phyloP scores from a whole-genome alignment of 1,140 invertebrate species.

The Sesamia nonagrioides region DNA sequence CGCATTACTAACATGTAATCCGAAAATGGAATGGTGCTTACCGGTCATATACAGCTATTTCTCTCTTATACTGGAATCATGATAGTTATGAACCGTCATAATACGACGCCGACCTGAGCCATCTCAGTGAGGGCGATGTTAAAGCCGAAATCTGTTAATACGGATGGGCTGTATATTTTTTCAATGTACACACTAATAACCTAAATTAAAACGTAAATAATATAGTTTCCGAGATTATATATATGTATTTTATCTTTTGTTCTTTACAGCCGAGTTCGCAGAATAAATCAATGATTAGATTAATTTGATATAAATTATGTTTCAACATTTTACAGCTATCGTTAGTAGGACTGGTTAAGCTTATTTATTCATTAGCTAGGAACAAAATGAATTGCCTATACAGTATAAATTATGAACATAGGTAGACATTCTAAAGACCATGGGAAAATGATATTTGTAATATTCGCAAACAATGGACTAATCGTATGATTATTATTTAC shows the following conservation, averaged over 20 bases:
- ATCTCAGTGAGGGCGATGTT: too few species aligned
- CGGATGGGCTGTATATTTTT: background rate
- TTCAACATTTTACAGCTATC: background rate
- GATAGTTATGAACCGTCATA: too few species aligned
- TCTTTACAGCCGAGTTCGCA: background rate
- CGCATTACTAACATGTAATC: too few species aligned
- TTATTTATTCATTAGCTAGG: background rate
- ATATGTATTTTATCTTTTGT: background rate
- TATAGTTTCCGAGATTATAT: background rate
- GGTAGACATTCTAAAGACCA: background rate
- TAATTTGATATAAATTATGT: background rate
- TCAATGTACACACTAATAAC: background rate
- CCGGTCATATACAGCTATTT: too few species aligned
- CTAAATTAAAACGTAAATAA: too few species aligned
- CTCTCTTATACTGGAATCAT: too few species aligned
- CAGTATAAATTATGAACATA: background rate
- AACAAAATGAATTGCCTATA: slow-evolving; percentile 6
- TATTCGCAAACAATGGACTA: slow-evolving; percentile 8
- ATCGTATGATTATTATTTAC: slow-evolving; percentile 10
- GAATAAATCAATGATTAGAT: background rate
- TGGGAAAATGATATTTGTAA: slow-evolving; percentile 16
- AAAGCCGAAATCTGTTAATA: too few species aligned
- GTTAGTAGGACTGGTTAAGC: background rate
- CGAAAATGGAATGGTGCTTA: too few species aligned
- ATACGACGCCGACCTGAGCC: too few species aligned